A percentile compares a stretch with the other conserved stretches of the same genome.
Conservation (phyloP, 2,888 invertebrate species). For the Beris chalybata region DNA sequence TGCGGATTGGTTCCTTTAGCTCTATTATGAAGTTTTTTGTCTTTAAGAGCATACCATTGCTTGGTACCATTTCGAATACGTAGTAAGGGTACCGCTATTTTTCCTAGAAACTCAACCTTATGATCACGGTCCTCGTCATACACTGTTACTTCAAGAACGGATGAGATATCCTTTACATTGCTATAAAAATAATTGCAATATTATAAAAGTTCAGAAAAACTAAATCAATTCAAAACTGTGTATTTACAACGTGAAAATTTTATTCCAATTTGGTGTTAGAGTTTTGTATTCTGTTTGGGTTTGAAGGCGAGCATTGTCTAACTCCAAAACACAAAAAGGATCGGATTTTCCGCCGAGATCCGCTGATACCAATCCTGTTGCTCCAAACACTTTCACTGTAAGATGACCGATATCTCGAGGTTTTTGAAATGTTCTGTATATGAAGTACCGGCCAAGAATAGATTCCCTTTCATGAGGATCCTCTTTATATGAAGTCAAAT, state of each 20-base stretch:
- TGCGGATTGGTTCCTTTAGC: conserved; percentile 93
- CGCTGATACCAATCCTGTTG: conserved; percentile 87
- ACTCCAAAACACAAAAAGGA: conserved; percentile 95
- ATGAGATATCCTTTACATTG: conserved; percentile 94
- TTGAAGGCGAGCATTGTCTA: conserved; percentile 92
- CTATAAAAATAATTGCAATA: conserved; percentile 56
- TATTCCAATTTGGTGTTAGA: conserved; percentile 95
- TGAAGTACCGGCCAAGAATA: conserved; percentile 60
- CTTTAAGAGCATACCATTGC: conserved; percentile 94
- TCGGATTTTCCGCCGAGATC: conserved; percentile 98
- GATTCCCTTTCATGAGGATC: conserved; percentile 70
- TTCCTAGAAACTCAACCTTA: conserved; percentile 96
- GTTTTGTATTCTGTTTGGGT: conserved; percentile 99
- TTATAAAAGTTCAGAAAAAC: not conserved
- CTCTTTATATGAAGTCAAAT: conserved; percentile 82
- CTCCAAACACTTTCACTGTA: conserved; percentile 88
- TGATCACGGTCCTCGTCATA: conserved; percentile 98
- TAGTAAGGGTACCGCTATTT: conserved; percentile 83
- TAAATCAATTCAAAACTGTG: conserved; percentile 42
- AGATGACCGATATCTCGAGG: conserved; percentile 89
- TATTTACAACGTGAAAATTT: conserved; percentile 94
- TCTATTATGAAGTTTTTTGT: conserved; percentile 84
- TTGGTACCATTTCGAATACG: conserved; percentile 87
- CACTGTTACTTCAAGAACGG: conserved; percentile 91
- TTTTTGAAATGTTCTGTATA: conserved; percentile 70